Base-by-base conservation (phyloP, 1,140 invertebrate genomes). In the Pseudomyrmex concolor region DNA sequence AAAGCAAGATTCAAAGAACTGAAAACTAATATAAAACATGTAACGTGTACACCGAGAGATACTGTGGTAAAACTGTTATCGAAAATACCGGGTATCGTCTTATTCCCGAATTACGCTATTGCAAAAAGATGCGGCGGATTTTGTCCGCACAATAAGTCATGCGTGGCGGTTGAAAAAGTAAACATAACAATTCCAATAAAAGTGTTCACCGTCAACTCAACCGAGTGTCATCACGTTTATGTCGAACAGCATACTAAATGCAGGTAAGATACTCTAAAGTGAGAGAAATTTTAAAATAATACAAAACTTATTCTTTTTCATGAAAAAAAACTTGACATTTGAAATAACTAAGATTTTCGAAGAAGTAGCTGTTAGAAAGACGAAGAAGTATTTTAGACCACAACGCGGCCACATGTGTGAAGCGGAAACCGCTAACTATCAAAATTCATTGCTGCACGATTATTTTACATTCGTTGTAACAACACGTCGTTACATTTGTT, bases 181-280 rank as follows among this genome's bases (percentile, higher is more conserved):
- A 22, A 22, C 0, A 54, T 85, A 7, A 1, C 67, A 45, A 60
- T 83, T 1, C 48, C 45, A 70, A 82, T 66, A 43, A 15, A 15
- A 10, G 62, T 67, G 9, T 60, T 34, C 5, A 34, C 34, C 5
- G 63, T 10, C 59, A 59, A 34, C 12, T 70, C 17, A 17, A 50
- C 4, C 13, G 8, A 13, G 3, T 64, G 87, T 63, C 62, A 71
- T 59, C 51, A 51, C 7, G 60, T 89, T 12, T 15, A 60, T 0
- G 66, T 89, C 64, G 71, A 87, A 12, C 77, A 87, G 12, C 85
- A 89, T 48, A 63, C 10, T 17, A 68, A 66, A 45, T 89, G 87
- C 87, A 85, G 76, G 87, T 89, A 64, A 85, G 83, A 76, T 45
- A 2, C 22, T 71, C 10, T 5, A 34, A 34, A 0, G 0, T 34